Evolutionary conservation across 1,140 invertebrate genomes (phyloP), one percentile per base, ranked within the genome.

Genomic region (Eueides isabella): DNA sequence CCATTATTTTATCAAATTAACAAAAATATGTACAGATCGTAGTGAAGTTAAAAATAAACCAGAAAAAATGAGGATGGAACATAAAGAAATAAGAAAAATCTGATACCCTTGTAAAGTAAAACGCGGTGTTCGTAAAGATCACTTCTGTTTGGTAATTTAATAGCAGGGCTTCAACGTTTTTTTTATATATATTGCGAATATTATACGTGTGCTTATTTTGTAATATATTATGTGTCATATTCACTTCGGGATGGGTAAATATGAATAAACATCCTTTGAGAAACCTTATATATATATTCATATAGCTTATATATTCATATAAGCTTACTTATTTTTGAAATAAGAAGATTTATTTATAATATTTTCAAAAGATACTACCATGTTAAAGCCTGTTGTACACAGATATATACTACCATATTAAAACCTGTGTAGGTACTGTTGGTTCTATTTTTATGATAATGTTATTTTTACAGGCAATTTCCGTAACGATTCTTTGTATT

Each of bases 101-200:
- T 26, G 48, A 55, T 55, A 55, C 48, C 48, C 48, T 55, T 55
- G 48, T 55, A 55, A 55, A 55, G 19, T 55, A 26, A 55, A 55
- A 23, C 7, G 9, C 48, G 48, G 48, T 55, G 48, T 55, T 55
- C 48, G 48, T 14, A 55, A 26, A 55, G 2, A 55, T 55, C 48
- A 12, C 48, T 55, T 55, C 7, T 55, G 23, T 55, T 55, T 55
- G 48, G 48, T 55, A 55, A 55, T 55, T 55, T 55, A 55, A 55
- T 55, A 55, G 48, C 48, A 14, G 19, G 23, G 48, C 48, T 55
- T 55, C 48, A 55, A 11, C 7, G 48, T 23, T 55, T 55, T 55
- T 55, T 19, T 11, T 55, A 55, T 12, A 26, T 55, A 55, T 55
- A 23, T 55, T 55, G 48, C 11, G 23, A 26, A 55, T 55, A 55